A percentile compares a stretch with the other conserved stretches of the same genome.
Conservation (phyloP, 2,888 invertebrate genomes). For the Eumerus sabulonum region DNA sequence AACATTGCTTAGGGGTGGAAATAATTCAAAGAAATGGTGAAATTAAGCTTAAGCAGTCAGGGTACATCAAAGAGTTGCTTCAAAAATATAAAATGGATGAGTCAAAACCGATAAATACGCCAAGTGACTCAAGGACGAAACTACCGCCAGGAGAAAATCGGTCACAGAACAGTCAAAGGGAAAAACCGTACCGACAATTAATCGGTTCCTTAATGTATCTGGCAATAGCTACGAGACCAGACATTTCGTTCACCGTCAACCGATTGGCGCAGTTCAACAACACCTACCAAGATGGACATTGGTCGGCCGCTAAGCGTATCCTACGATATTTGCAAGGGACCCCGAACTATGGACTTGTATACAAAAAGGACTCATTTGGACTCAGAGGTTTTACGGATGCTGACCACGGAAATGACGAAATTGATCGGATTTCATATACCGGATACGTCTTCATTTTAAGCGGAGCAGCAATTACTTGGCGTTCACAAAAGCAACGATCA, state of each 20-base stretch:
- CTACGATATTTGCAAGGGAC: constrained; percentile 8
- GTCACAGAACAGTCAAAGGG: neutral
- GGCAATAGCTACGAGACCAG: constrained; percentile 7
- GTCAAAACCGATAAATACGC: constrained; percentile 26
- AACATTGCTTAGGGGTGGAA: constrained; percentile 27
- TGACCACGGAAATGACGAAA: no score
- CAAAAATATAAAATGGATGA: constrained; percentile 29
- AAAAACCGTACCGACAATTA: constrained; percentile 20
- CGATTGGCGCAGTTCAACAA: constrained; percentile 15
- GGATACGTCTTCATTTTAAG: no score
- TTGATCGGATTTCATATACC: no score
- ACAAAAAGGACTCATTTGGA: constrained; percentile 12
- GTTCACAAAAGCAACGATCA: no score
- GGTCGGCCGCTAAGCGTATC: constrained; percentile 14
- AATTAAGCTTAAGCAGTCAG: constrained; percentile 23
- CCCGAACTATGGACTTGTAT: constrained; percentile 10
- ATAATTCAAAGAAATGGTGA: constrained; percentile 24
- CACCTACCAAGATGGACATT: no score
- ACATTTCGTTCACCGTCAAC: constrained; percentile 9
- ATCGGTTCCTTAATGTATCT: constrained; percentile 39
- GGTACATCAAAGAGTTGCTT: constrained; percentile 26
- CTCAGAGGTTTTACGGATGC: constrained; percentile 2
- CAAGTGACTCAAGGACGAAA: constrained; percentile 23
- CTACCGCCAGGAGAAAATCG: constrained; percentile 6
- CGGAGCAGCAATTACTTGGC: neutral